Conservation (phyloP, 2,888 invertebrate species). For the Leuctra nigra region DNA sequence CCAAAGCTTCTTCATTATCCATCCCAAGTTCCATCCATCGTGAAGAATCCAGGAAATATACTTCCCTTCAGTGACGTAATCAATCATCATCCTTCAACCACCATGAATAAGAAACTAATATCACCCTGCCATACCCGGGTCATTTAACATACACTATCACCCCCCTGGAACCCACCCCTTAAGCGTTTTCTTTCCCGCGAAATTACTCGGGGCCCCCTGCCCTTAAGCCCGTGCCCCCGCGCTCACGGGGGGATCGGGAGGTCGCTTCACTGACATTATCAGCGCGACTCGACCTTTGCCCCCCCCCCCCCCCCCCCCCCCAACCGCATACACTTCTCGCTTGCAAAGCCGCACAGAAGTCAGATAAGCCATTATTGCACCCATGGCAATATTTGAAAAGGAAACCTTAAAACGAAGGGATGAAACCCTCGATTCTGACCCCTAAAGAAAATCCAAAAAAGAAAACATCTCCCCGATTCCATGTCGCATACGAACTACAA, state of each 20-base stretch:
- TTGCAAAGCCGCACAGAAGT: background rate
- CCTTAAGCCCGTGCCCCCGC: background rate
- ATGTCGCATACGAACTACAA: too few relatives aligned
- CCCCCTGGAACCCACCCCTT: background rate
- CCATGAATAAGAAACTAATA: background rate
- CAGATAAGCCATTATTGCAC: background rate
- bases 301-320: background rate
- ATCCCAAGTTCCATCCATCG: too few relatives aligned
- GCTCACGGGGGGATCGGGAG: background rate
- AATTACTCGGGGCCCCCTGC: background rate
- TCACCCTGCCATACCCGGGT: background rate
- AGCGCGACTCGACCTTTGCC: background rate
- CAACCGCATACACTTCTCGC: background rate
- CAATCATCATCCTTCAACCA: slow-evolving; percentile 1
- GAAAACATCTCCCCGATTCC: too few relatives aligned
- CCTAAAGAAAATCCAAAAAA: background rate
- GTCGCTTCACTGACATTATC: slow-evolving; percentile 8
- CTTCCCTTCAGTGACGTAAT: too few relatives aligned
- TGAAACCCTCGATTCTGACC: background rate
- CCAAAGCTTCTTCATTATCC: too few relatives aligned
- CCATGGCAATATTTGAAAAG: background rate
- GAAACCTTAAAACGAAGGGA: background rate
- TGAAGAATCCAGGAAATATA: too few relatives aligned
- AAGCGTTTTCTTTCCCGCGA: background rate
- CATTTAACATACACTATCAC: background rate